These are phyloP conservation scores for Scotopteryx bipunctaria DNA, from an alignment of 2,888 invertebrate species.

Conservation along the genomic window DNA sequence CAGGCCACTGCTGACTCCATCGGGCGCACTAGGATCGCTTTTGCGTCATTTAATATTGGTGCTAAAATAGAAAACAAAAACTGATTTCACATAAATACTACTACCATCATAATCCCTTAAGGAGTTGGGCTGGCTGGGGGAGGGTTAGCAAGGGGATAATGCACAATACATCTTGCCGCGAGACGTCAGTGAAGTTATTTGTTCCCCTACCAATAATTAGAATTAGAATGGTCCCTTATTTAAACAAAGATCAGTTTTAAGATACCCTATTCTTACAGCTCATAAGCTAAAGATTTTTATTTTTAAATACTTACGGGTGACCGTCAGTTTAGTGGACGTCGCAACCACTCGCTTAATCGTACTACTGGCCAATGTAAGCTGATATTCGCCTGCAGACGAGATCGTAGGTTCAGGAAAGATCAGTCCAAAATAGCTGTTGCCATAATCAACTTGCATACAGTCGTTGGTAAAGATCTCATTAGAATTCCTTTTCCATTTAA, in stretches of 20 bases:
- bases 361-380: slow-evolving; percentile 32
- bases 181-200: too few species aligned
- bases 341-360: slow-evolving; percentile 25
- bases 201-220: too few species aligned
- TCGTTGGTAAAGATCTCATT: slow-evolving; percentile 20
- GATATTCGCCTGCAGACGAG: slow-evolving; percentile 39
- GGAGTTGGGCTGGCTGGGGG: too few species aligned
- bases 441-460: slow-evolving; percentile 33
- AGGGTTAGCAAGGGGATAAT: too few species aligned
- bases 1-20: slow-evolving; percentile 39
- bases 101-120: too few species aligned
- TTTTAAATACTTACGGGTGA: slow-evolving; percentile 41
- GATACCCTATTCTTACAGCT: too few species aligned
- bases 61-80: slow-evolving; percentile 31
- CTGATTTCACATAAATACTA: too few species aligned
- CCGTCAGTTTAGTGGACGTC: slow-evolving; percentile 31
- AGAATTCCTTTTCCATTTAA: slow-evolving; percentile 39
- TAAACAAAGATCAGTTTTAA: too few species aligned
- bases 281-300: too few species aligned
- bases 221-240: too few species aligned
- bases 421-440: slow-evolving; percentile 41
- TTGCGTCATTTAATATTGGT: not conserved
- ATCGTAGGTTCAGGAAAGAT: slow-evolving; percentile 26
- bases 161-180: too few species aligned
- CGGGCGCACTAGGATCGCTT: slow-evolving; percentile 30